Percentiles rank a stretch among this genome's conserved stretches.
phyloP scores from a whole-genome alignment of 2,113 vertebrate species.

The Ploceus nigricollis region DNA sequence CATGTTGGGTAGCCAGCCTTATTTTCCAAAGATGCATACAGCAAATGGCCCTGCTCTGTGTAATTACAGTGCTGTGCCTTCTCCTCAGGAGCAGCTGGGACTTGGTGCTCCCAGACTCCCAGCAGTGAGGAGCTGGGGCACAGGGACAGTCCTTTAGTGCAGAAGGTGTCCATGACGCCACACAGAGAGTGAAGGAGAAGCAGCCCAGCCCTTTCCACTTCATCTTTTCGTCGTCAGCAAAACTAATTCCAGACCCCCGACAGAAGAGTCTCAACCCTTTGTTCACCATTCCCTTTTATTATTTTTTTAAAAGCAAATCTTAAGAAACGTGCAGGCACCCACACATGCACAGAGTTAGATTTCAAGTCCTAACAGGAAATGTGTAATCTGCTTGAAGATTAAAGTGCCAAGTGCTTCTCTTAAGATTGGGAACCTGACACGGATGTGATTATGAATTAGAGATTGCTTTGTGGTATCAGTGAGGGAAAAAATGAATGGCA shows the following conservation, averaged over 20 bases:
- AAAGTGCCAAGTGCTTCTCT: slow-evolving; percentile 36
- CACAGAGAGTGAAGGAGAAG: not conserved
- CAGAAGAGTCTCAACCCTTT: not conserved
- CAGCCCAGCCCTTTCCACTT: not conserved
- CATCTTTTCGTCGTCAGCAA: not conserved
- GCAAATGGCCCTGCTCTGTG: not conserved
- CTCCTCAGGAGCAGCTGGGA: not conserved
- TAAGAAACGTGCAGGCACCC: not conserved
- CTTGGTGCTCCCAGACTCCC: not conserved
- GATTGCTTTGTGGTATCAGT: slow-evolving; percentile 40
- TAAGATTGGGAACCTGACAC: slow-evolving; percentile 47
- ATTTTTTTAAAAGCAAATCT: not conserved
- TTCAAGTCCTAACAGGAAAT: slow-evolving; percentile 57
- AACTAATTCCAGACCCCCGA: not conserved
- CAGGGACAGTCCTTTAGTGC: not conserved
- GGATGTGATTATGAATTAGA: slow-evolving; percentile 49
- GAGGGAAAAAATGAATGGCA: not conserved
- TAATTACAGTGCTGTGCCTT: not conserved
- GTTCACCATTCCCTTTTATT: not conserved
- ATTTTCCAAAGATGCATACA: not conserved
- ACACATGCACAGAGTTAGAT: not conserved
- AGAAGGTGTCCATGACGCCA: not conserved
- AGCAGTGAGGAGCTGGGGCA: not conserved
- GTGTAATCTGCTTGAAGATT: slow-evolving; percentile 55
- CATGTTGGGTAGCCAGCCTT: not conserved